Evolutionary conservation across 2,113 vertebrate species (phyloP), one percentile per base, ranked within the genome.

Genomic region (Oreotrochilus melanogaster): DNA sequence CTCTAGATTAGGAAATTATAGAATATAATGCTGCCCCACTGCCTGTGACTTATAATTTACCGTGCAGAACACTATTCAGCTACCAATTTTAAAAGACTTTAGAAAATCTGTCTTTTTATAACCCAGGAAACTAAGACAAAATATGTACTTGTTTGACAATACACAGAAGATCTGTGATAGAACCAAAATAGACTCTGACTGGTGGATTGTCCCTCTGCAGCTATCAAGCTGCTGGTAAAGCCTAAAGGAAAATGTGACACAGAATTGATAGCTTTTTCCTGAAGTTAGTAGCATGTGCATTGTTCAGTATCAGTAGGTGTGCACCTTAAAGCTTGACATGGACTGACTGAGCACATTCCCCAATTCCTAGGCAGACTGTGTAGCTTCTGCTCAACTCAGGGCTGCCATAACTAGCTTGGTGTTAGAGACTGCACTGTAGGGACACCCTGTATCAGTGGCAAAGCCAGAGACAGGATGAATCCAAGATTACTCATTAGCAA

Each of bases 151-250:
- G 24, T 61, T 86, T 64, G 53, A 30, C 25, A 88, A 45, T 24
- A 50, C 18, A 53, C 8, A 31, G 27, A 81, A 45, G 6, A 1
- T 1, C 11, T 1, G 7, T 37, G 13, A 27, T 2, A 80, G 27
- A 82, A 65, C 5, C 31, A 72, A 76, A 57, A 14, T 7, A 56
- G 47, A 27, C 27, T 61, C 25, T 83, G 56, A 45, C n/a, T 17
- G 24, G 47, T 74, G 27, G 21, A 24, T 69, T 82, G 35, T 61
- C 13, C 42, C 25, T 91, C 54, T 47, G 22, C 27, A 43, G 42
- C 17, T 56, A 18, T 25, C 9, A 65, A 70, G 31, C 18, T 79
- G 67, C 50, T 90, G 35, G 8, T 86, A 60, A 76, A 88, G 24
- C 75, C n/a, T 48, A 15, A 71, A 69, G 57, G 30, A 75, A 83